Evolutionary conservation across 1,140 invertebrate genomes (phyloP).

Genomic region (honey bee (Apis mellifera)): Amel_HAv3.1 CM009932.2:15588001-15588500

Average conservation of each 20-base stretch:
- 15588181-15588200: constrained; percentile 6
- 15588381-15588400: too few species aligned
- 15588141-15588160: constrained; percentile 44
- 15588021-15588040: too few species aligned
- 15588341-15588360: too few species aligned
- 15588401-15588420: background rate
- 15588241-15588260: background rate
- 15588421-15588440: background rate
- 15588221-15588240: constrained; percentile 22
- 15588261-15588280: too few species aligned
- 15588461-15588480: constrained; percentile 58
- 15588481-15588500: constrained; percentile 42
- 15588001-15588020: background rate
- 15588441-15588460: background rate
- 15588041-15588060: too few species aligned
- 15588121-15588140: constrained; percentile 50
- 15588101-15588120: constrained; percentile 13
- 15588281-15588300: too few species aligned
- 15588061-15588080: too few species aligned
- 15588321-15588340: too few species aligned
- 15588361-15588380: too few species aligned
- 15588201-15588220: constrained; percentile 38
- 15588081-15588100: too few species aligned
- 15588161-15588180: background rate
- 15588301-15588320: too few species aligned